Conservation (phyloP, 2,888 invertebrate species). For the Dynastes tityus region DNA sequence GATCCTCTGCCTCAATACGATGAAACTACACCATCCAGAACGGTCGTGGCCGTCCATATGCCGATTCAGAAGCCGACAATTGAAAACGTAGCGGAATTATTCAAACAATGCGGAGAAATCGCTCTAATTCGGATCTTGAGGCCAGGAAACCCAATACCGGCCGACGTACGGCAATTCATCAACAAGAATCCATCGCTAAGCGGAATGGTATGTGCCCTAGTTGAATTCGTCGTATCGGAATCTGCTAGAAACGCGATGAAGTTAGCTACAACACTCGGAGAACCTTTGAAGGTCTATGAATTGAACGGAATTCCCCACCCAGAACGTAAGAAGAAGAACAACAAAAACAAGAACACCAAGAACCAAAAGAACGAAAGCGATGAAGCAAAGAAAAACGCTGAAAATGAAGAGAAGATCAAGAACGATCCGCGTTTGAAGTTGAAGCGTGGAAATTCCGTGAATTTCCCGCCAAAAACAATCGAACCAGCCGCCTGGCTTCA, state of each 20-base stretch:
- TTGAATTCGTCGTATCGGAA: constrained; percentile 92
- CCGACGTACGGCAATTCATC: constrained; percentile 92
- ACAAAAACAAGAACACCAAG: constrained; percentile 74
- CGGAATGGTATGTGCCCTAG: constrained; percentile 89
- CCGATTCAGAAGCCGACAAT: constrained; percentile 89
- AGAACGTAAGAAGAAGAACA: constrained; percentile 82
- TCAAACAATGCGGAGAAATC: constrained; percentile 91
- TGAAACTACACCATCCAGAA: constrained; percentile 93
- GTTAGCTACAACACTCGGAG: constrained; percentile 75
- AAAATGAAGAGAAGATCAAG: constrained; percentile 71
- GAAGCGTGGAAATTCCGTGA: constrained; percentile 70
- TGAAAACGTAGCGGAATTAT: constrained; percentile 92
- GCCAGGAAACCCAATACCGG: constrained; percentile 92
- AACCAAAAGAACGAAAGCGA: constrained; percentile 69
- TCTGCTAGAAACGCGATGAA: constrained; percentile 87
- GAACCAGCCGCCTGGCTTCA: constrained; percentile 79
- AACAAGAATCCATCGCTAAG: constrained; percentile 92
- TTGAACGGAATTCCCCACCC: constrained; percentile 80
- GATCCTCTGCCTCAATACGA: constrained; percentile 92
- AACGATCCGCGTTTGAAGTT: constrained; percentile 68
- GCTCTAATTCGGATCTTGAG: constrained; percentile 89
- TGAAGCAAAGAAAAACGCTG: constrained; percentile 70
- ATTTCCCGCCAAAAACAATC: constrained; percentile 72
- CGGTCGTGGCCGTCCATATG: constrained; percentile 90
- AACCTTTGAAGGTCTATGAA: constrained; percentile 82